Evolutionary conservation across 1,140 invertebrate species (phyloP).

Genomic region (Bombus waltoni): DNA sequence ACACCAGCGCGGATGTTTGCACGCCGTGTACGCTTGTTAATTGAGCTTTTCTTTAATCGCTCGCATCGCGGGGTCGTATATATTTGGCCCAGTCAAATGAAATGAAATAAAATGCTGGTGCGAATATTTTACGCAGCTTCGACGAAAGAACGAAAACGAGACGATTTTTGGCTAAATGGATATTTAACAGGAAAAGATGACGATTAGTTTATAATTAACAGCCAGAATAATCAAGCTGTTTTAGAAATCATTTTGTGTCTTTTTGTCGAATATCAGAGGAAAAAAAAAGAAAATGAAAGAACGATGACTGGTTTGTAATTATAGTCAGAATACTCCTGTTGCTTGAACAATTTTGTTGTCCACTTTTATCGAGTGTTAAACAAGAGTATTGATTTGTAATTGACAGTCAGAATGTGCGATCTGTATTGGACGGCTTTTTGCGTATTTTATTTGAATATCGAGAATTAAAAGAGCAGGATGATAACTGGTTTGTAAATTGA

Average conservation of each 20-base stretch:
- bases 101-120: background rate
- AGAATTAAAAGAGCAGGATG: background rate
- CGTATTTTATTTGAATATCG: background rate
- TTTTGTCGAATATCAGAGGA: background rate
- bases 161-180: background rate
- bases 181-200: background rate
- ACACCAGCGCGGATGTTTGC: background rate
- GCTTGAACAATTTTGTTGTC: too few relatives aligned
- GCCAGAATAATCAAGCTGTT: too few relatives aligned
- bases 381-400: background rate
- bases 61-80: background rate
- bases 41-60: conserved; percentile 32
- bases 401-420: background rate
- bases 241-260: too few relatives aligned
- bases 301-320: background rate
- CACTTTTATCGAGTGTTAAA: too few relatives aligned
- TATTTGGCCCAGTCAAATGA: conserved; percentile 5
- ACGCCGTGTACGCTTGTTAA: background rate
- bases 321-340: background rate
- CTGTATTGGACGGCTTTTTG: background rate
- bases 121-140: background rate
- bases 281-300: background rate
- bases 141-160: background rate
- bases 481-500: background rate
- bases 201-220: background rate